Base-by-base conservation (phyloP, 53 echinoderm and acorn worm species). In the Zoroaster sp. region DNA sequence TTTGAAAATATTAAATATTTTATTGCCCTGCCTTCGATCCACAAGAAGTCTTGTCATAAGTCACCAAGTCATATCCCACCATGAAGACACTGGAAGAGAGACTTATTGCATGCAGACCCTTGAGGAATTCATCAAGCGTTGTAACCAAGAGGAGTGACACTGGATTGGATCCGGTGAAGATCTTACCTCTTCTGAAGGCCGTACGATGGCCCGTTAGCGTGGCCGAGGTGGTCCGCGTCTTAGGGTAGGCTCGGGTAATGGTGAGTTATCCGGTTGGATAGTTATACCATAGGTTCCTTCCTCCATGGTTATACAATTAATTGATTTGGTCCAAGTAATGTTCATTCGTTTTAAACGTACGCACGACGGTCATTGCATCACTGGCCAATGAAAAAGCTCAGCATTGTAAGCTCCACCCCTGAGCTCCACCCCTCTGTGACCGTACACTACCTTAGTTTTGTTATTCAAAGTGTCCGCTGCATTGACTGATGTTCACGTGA, bases 241-340 rank as follows among this genome's bases (percentile, higher is more conserved):
- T 96, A 93, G 96, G 38, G 96, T 96, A 42, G 96, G 96, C 6
- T 96, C 93, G 31, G 96, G 96, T 18, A 96, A 93, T 53, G 96
- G 96, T 96, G 74, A 71, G 93, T 87, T 25, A 33, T 4, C 43
- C 37, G 20, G 37, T 11, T 13, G 23, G 10, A 21, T 65, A 12
- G 23, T n/a, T 21, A n/a, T n/a, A n/a, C n/a, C n/a, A n/a, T n/a
- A n/a, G n/a, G n/a, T n/a, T n/a, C n/a, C n/a, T n/a, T n/a, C n/a
- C n/a, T n/a, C n/a, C n/a, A n/a, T n/a, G n/a, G n/a, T n/a, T n/a
- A n/a, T 47, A 10, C 8, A 10, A 47, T 55, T 20, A 21, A n/a
- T 1, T 55, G 55, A 21, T 55, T 55, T 55, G 9, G 4, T 0
- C 20, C 20, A 52, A 15, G 49, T 49, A 3, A 49, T 49, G 49